phyloP scores from a whole-genome alignment of 1,140 invertebrate genomes.

The Drosophila sechellia region DNA sequence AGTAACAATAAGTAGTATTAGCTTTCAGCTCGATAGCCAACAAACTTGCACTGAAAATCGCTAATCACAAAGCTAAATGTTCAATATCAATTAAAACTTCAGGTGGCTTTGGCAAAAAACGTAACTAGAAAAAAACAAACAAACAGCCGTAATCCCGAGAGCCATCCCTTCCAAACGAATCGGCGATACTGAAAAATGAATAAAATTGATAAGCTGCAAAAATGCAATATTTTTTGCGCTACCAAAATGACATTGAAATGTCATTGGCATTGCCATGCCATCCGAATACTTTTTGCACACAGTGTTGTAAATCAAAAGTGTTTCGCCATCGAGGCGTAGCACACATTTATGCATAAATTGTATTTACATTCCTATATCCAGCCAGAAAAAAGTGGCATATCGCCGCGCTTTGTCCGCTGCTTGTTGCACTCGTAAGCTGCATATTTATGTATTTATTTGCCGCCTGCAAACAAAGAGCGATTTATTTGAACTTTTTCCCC shows the following conservation, averaged over 20 bases:
- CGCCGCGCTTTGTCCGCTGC: constrained; percentile 1
- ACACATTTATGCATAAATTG: constrained; percentile 54
- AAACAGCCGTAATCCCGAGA: background rate
- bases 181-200: constrained; percentile 1
- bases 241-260: constrained; percentile 29
- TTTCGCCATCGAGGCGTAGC: constrained; percentile 1
- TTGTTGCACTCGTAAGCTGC: constrained; percentile 57
- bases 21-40: too few species aligned
- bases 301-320: constrained; percentile 20
- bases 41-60: background rate
- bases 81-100: constrained; percentile 1
- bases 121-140: background rate
- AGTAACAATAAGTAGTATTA: too few species aligned
- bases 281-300: constrained; percentile 6
- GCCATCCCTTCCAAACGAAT: background rate
- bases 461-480: constrained; percentile 55
- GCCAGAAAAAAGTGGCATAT: constrained; percentile 43
- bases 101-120: background rate
- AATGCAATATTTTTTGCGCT: constrained; percentile 9
- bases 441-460: constrained; percentile 74
- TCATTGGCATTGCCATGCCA: background rate
- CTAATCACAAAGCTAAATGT: constrained; percentile 18
- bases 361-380: constrained; percentile 60
- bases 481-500: constrained; percentile 53
- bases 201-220: constrained; percentile 29